Base-by-base conservation (phyloP, 2,888 invertebrate genomes). In the Lycia hirtaria region DNA sequence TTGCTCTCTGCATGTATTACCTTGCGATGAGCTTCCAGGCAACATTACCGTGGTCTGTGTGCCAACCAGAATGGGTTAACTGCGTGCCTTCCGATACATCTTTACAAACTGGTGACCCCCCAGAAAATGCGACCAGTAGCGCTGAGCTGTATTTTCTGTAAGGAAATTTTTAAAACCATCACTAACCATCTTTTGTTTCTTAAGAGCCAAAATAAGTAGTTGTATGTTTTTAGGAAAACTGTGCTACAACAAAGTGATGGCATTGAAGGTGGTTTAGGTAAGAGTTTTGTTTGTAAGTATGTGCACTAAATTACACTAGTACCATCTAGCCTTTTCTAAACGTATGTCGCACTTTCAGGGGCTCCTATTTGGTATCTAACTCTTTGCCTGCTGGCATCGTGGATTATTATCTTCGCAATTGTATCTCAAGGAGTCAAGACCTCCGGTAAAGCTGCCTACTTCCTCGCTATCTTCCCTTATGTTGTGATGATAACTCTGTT, bases 391-490 rank as follows among this genome's bases (percentile, higher is more conserved):
- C 79, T 96, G 1, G 87, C 88, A 1, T 93, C 96, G 0, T 97
- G 96, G 96, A 47, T 94, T 3, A 78, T 94, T 1, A 94, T 96
- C 30, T 96, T 95, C 74, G 68, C 94, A 4, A 94, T 96, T 49
- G 94, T 96, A 40, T 92, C 95, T 12, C 94, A 93, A 62, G 96
- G 96, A 7, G 95, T 96, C 0, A 95, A 95, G 80, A 96, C 95
- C 72, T 95, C 96, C 0, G 96, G 97, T 40, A 96, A 96, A 82
- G 96, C 95, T 0, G 95, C 97, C 0, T 98, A 98, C 83, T 96
- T 98, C 82, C 94, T 98, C n/a, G 98, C 98, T 0, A 82, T 97
- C 2, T 97, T 97, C 79, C 97, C 97, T 0, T 97, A 96, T 73
- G 93, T 96, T 4, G 94, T 97, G 47, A 93, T 97, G 83, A 87